Conservation (phyloP, 2,888 invertebrate genomes). For the Megastigmus dorsalis region DNA sequence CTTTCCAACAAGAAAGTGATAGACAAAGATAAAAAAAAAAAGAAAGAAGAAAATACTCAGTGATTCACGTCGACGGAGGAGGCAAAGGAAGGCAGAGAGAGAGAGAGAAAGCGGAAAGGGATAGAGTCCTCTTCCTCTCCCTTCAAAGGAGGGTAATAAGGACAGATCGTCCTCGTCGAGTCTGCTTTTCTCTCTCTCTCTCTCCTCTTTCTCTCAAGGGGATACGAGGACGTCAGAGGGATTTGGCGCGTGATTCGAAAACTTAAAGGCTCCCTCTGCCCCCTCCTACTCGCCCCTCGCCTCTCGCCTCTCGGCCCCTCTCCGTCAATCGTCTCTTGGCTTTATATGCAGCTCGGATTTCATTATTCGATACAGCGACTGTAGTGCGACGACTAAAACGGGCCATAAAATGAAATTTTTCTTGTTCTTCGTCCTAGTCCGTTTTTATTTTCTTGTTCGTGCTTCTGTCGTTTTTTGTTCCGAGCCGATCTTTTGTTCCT, state of each 20-base stretch:
- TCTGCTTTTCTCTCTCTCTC: no score
- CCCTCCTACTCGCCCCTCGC: no score
- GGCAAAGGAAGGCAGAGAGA: background rate
- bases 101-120: background rate
- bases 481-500: conserved; percentile 49
- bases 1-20: no score
- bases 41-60: background rate
- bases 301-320: background rate
- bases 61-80: background rate
- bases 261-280: background rate
- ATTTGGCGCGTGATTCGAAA: conserved; percentile 45
- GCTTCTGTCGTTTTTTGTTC: conserved; percentile 35
- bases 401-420: conserved; percentile 40
- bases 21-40: background rate
- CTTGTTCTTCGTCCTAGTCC: no score
- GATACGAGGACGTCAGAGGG: background rate
- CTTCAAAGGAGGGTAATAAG: conserved; percentile 36
- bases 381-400: background rate
- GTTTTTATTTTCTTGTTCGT: background rate
- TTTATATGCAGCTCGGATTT: conserved; percentile 35
- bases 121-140: no score
- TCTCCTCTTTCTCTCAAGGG: conserved; percentile 12
- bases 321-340: background rate
- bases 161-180: conserved; percentile 18
- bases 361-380: conserved; percentile 33